These are phyloP conservation scores for Melipona beecheii DNA, from an alignment of 2,888 invertebrate genomes.

Conservation along the genomic window DNA sequence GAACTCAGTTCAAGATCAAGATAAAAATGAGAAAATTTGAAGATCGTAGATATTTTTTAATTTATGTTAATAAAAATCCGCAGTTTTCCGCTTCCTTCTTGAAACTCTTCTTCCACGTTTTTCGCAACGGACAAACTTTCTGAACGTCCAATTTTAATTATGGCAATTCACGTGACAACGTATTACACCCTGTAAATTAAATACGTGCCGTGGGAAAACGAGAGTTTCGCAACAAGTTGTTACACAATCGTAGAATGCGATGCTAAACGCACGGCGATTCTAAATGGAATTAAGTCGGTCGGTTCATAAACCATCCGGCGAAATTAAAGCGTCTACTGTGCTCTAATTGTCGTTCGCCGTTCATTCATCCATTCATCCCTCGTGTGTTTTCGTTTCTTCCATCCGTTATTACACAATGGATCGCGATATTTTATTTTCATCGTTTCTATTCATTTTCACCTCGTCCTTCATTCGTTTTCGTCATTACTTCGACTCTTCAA, in stretches of 20 bases:
- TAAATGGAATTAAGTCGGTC: slow-evolving; percentile 52
- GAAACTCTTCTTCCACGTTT: background rate
- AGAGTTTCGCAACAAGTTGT: slow-evolving; percentile 58
- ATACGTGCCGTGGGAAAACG: slow-evolving; percentile 66
- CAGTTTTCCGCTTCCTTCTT: background rate
- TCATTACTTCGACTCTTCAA: background rate
- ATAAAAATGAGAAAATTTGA: too few species aligned
- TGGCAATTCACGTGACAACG: slow-evolving; percentile 13
- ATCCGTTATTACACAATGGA: slow-evolving; percentile 9
- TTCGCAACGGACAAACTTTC: background rate
- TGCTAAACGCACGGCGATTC: slow-evolving; percentile 52
- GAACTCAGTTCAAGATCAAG: too few species aligned
- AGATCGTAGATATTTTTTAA: too few species aligned
- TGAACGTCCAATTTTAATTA: slow-evolving; percentile 8
- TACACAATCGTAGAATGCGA: slow-evolving; percentile 55
- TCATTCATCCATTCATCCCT: slow-evolving; percentile 16
- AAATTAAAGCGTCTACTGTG: slow-evolving; percentile 26
- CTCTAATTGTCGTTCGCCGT: slow-evolving; percentile 31
- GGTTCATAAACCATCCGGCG: slow-evolving; percentile 35
- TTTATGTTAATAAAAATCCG: too few species aligned
- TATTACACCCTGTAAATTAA: slow-evolving; percentile 54
- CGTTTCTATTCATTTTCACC: too few species aligned
- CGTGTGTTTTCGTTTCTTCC: slow-evolving; percentile 3
- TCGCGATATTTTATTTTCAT: background rate
- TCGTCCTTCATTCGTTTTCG: background rate